Evolutionary conservation across 2,113 vertebrate species (phyloP).

Genomic region (Columba livia): DNA sequence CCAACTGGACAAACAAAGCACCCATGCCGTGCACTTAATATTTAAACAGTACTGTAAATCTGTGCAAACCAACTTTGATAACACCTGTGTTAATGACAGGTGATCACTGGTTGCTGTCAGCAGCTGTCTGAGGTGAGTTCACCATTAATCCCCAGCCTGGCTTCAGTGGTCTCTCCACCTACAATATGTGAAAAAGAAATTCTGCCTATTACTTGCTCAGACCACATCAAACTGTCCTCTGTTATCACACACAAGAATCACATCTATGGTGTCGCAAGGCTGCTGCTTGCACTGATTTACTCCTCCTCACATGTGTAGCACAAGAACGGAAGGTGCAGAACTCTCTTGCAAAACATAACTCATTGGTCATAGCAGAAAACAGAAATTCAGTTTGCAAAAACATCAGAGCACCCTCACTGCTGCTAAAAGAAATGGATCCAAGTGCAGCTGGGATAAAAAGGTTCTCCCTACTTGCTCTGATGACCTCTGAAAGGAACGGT

Average conservation of each 20-base stretch:
- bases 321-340: background rate
- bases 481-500: background rate
- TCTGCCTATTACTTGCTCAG: background rate
- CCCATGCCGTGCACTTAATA: background rate
- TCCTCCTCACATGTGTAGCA: background rate
- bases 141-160: background rate
- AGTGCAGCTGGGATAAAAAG: background rate
- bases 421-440: background rate
- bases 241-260: background rate
- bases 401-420: background rate
- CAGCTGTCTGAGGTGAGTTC: background rate
- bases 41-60: slow-evolving; percentile 24
- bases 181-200: background rate
- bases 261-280: background rate
- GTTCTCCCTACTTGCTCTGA: background rate
- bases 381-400: background rate
- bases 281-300: background rate
- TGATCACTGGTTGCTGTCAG: background rate
- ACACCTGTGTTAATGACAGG: background rate
- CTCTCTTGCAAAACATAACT: background rate
- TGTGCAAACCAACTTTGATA: background rate
- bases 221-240: background rate
- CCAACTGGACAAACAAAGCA: slow-evolving; percentile 1
- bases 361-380: background rate
- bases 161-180: background rate